Evolutionary conservation across 2,797 vertebrate species (phyloP), one percentile per base, ranked within the genome.

Genomic region (Salmo trutta): DNA sequence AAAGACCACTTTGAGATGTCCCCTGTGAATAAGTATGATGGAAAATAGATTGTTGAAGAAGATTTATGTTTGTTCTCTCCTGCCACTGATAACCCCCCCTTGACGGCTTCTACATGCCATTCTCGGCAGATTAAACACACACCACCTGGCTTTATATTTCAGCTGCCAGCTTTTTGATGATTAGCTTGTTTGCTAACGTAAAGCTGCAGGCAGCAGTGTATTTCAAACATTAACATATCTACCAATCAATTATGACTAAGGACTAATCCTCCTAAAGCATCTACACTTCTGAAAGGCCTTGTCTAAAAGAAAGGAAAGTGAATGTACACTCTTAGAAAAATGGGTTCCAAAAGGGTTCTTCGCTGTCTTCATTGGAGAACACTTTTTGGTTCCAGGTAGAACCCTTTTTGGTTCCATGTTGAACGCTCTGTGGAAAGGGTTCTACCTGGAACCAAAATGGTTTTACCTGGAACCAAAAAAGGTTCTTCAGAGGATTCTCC

Each of bases 1-100:
- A 96, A 95, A 95, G 94, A 96, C 93, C 94, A 94, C 94, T 94
- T 93, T 93, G 92, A 95, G 94, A 94, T 90, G 88, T 92, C 94
- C 95, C 94, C 88, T 94, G 91, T 93, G 92, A 94, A 93, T 93
- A 95, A 94, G 91, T 94, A 93, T 94, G 92, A 94, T 93, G 91
- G 93, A 94, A 93, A 93, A 93, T 93, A 93, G 93, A 91, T 94
- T 95, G 93, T 94, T 95, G 89, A 91, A 93, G 92, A 94, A 95
- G 94, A 95, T 95, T 95, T 95, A 95, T 95, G 94, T 92, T 92
- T 92, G 91, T 93, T 91, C 92, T 88, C 85, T 33, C 75, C 86
- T 89, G 91, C 88, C 88, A 93, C 86, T 76, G 78, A 76, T 64
- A 41, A 72, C 62, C 53, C 14, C 53, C 3, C 3, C 3, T 8